These are phyloP conservation scores for Pantherophis alleghaniensis DNA, from an alignment of 2,797 vertebrate genomes.

Conservation along the genomic window DNA sequence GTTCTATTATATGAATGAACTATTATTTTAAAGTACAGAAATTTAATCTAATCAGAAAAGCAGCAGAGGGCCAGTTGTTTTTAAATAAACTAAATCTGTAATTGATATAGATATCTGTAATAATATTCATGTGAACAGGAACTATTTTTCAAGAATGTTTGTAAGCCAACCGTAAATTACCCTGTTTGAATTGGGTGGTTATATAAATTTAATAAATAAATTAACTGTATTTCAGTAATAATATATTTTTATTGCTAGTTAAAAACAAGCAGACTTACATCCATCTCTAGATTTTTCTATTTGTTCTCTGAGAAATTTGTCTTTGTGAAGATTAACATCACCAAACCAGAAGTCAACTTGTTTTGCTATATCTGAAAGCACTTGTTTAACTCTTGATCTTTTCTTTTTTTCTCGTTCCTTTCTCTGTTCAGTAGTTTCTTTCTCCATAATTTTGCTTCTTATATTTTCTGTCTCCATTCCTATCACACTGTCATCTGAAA, in stretches of 20 bases:
- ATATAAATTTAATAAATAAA: background rate
- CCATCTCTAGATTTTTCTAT: conserved; percentile 91
- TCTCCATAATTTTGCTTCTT: conserved; percentile 63
- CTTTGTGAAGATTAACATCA: conserved; percentile 95
- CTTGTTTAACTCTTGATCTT: conserved; percentile 90
- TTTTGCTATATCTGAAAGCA: conserved; percentile 90
- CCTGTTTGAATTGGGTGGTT: background rate
- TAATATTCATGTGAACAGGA: background rate
- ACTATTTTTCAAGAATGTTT: background rate
- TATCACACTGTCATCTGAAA: conserved; percentile 62
- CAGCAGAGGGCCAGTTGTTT: background rate
- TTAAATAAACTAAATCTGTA: background rate
- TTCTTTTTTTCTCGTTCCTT: conserved; percentile 95
- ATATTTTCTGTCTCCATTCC: conserved; percentile 74
- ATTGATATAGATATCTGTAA: background rate
- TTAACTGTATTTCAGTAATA: fast-evolving
- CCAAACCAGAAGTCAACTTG: conserved; percentile 99
- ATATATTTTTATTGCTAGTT: background rate
- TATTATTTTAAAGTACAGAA: background rate
- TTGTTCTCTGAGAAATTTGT: conserved; percentile 87
- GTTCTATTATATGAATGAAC: background rate
- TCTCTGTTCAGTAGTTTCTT: conserved; percentile 74
- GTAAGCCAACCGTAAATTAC: background rate
- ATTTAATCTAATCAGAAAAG: background rate
- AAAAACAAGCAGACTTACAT: conserved; percentile 77